These are phyloP conservation scores for human DNA, from an alignment of 2,113 vertebrate genomes.

Conservation along the genomic window DNA sequence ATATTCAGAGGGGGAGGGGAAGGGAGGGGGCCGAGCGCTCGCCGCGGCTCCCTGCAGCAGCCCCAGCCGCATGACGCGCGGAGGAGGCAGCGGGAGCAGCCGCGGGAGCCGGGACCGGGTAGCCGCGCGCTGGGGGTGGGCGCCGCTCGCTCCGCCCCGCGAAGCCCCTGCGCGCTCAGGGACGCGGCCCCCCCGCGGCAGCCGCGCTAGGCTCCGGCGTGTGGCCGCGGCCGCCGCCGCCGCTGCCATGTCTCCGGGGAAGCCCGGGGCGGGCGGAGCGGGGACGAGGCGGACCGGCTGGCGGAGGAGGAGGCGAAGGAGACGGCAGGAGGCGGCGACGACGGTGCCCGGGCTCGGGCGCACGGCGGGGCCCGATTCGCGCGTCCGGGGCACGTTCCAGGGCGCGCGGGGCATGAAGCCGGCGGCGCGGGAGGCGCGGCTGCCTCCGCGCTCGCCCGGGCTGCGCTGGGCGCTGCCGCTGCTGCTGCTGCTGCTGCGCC, in stretches of 20 bases:
- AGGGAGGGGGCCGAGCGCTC: slow-evolving; percentile 57
- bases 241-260: slow-evolving; percentile 82
- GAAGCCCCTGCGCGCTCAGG: slow-evolving; percentile 49
- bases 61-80: slow-evolving; percentile 71
- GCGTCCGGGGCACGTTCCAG: slow-evolving; percentile 62
- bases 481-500: slow-evolving; percentile 64
- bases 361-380: slow-evolving; percentile 51
- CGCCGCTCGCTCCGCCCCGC: slow-evolving; percentile 69
- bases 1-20: slow-evolving; percentile 75
- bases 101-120: neutral
- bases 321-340: slow-evolving; percentile 53
- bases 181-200: slow-evolving; percentile 1
- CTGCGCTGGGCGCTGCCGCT: slow-evolving; percentile 49
- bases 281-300: slow-evolving; percentile 65
- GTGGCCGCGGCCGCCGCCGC: slow-evolving; percentile 70
- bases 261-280: slow-evolving; percentile 77
- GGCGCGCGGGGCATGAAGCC: slow-evolving; percentile 73
- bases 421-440: slow-evolving; percentile 61
- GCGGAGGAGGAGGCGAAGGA: slow-evolving; percentile 72
- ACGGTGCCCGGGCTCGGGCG: slow-evolving; percentile 40
- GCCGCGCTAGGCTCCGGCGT: slow-evolving; percentile 56
- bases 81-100: slow-evolving; percentile 71
- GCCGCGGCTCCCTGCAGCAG: slow-evolving; percentile 68
- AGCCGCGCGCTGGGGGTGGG: slow-evolving; percentile 62
- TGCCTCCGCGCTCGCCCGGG: slow-evolving; percentile 49